phyloP scores from a whole-genome alignment of 2,888 invertebrate genomes.

The Drosophila anomelani region DNA sequence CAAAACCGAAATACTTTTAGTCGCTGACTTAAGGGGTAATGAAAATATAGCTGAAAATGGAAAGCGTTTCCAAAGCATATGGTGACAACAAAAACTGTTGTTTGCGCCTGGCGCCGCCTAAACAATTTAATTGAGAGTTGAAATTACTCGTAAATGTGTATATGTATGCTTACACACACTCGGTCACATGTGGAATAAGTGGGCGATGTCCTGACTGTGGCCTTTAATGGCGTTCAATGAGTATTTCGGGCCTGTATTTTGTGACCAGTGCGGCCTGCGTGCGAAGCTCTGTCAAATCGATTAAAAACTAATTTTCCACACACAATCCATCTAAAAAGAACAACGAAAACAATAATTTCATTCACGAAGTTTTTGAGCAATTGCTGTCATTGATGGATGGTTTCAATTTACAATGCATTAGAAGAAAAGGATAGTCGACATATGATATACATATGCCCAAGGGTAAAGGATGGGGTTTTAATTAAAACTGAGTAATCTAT shows the following conservation, averaged over 20 bases:
- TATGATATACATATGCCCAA: not conserved
- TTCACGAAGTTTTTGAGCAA: constrained; percentile 20
- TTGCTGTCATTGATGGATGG: constrained; percentile 27
- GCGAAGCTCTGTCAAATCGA: constrained; percentile 79
- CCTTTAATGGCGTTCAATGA: constrained; percentile 46
- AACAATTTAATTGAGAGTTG: constrained; percentile 76
- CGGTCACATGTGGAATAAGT: constrained; percentile 20
- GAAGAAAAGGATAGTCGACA: not conserved
- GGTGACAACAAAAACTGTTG: constrained; percentile 70
- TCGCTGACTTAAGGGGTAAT: not conserved
- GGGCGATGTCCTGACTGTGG: constrained; percentile 16
- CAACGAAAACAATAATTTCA: constrained; percentile 30
- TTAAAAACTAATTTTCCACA: constrained; percentile 79
- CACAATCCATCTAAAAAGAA: constrained; percentile 26
- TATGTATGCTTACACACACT: constrained; percentile 14
- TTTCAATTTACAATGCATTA: constrained; percentile 3
- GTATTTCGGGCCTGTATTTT: constrained; percentile 49
- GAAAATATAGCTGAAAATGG: constrained; percentile 43
- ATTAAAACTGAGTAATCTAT: not conserved
- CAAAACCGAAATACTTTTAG: not conserved
- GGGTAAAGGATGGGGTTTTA: not conserved
- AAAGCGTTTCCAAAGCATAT: constrained; percentile 73
- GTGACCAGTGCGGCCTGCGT: constrained; percentile 52
- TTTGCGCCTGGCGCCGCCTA: constrained; percentile 68
- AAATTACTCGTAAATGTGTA: constrained; percentile 61